Evolutionary conservation across 2,888 invertebrate species (phyloP), one percentile per base, ranked within the genome.

Genomic region (Dryobotodes eremita): DNA sequence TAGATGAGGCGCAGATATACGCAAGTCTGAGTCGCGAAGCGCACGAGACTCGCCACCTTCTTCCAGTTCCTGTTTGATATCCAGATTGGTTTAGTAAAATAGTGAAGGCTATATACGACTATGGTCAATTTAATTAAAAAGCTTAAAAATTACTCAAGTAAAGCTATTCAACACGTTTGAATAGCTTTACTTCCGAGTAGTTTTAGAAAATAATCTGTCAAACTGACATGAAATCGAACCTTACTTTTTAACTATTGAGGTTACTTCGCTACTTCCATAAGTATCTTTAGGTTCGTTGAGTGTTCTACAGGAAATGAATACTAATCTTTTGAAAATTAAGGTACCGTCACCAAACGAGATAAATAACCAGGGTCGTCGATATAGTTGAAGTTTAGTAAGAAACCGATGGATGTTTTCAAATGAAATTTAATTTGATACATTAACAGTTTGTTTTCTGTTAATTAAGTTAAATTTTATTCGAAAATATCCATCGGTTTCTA

Each of bases 1-100:
- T 71, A 98, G 95, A 88, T 98, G 98, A 8, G 98, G 98, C 96
- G 98, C 98, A 0, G 98, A 98, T 13, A 97, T 91, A 0, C 98
- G 97, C 4, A 98, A 97, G 89, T 98, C 98, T 0, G 98, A 98
- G 70, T 98, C 94, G 4, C 98, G 97, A 0, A 98, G 95, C 75
- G 98, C 98, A 66, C 98, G 97, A 2, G 98, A 98, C 80, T 98
- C 98, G 82, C 98, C 97, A 79, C 98, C 97, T 91, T 98, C 98
- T 84, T 98, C 98, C 0, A 97, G 95, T 84, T 98, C 98, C 94
- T 98, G 94, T 74, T 75, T 31, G 5, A 71, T 0, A 77, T 31
- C 13, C n/a, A 53, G 31, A 11, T n/a, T 2, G 15, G 11, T 61
- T 42, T 74, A 66, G 53, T 46, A 11, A 31, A 23, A 69, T 69